Evolutionary conservation across 30 jellyfish, hydroid and myxozoan species (phyloP).

Genomic region (Mastigias papua): DNA sequence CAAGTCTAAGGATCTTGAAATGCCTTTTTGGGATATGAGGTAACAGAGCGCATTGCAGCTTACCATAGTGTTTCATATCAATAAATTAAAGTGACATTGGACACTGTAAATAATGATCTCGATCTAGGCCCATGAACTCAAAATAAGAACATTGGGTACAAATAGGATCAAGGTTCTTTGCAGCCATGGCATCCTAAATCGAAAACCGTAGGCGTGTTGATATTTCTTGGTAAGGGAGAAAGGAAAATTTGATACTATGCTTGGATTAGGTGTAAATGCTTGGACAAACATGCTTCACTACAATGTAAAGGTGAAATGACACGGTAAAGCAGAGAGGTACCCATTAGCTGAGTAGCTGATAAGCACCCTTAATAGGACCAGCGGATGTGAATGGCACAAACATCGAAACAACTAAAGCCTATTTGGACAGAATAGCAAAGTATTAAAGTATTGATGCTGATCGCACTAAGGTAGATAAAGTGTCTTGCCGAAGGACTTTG

Average conservation of each 20-base stretch:
- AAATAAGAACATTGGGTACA: neutral
- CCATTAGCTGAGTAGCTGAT: neutral
- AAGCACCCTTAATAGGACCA: neutral
- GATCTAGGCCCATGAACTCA: conserved; percentile 13
- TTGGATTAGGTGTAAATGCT: conserved; percentile 20
- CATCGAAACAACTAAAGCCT: no score
- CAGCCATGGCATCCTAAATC: conserved; percentile 2
- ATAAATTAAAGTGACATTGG: neutral
- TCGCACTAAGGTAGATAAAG: no score
- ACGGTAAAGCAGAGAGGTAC: neutral
- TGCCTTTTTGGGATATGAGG: no score
- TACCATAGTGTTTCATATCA: neutral
- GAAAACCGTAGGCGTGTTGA: conserved; percentile 32
- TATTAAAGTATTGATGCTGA: no score
- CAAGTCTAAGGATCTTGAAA: no score
- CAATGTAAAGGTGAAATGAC: conserved; percentile 10
- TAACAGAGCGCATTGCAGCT: conserved; percentile 7
- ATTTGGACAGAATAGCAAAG: no score
- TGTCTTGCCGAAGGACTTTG: no score
- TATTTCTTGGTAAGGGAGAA: neutral
- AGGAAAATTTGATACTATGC: neutral
- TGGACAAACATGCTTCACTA: neutral
- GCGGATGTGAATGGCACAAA: no score
- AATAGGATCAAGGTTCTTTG: conserved; percentile 10
- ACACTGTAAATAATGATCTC: conserved; percentile 4